These are phyloP conservation scores for Gorsachius magnificus DNA, from an alignment of 2,797 vertebrate species.

Conservation along the genomic window DNA sequence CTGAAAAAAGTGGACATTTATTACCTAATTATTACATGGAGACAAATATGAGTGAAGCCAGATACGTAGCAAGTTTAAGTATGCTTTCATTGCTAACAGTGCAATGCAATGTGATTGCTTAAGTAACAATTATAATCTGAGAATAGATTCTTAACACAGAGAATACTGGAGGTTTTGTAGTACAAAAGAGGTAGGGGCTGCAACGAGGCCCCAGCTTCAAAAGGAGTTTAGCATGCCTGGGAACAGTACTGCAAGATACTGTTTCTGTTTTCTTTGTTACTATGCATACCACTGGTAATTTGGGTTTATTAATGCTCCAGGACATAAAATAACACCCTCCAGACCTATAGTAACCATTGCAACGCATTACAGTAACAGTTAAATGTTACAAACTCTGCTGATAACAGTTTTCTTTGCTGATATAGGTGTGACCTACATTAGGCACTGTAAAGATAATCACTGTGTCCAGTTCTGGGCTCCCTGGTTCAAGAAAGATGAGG, in stretches of 20 bases:
- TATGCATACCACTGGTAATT: constrained; percentile 24
- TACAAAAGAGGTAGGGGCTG: neutral
- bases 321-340: constrained; percentile 2
- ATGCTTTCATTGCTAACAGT: neutral
- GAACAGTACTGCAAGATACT: neutral
- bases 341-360: neutral
- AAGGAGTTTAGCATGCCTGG: neutral
- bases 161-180: neutral
- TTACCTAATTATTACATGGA: neutral
- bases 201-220: neutral
- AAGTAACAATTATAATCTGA: neutral
- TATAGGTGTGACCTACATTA: constrained; percentile 25
- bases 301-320: constrained; percentile 23
- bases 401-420: neutral
- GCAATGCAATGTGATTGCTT: neutral
- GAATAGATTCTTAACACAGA: neutral
- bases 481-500: no score
- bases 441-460: neutral
- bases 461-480: no score
- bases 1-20: neutral
- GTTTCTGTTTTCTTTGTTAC: constrained; percentile 22
- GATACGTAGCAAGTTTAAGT: neutral
- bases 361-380: constrained; percentile 13
- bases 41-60: neutral
- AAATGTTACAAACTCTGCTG: neutral